phyloP scores from a whole-genome alignment of 2,113 vertebrate species.

The Lasiurus borealis region DNA sequence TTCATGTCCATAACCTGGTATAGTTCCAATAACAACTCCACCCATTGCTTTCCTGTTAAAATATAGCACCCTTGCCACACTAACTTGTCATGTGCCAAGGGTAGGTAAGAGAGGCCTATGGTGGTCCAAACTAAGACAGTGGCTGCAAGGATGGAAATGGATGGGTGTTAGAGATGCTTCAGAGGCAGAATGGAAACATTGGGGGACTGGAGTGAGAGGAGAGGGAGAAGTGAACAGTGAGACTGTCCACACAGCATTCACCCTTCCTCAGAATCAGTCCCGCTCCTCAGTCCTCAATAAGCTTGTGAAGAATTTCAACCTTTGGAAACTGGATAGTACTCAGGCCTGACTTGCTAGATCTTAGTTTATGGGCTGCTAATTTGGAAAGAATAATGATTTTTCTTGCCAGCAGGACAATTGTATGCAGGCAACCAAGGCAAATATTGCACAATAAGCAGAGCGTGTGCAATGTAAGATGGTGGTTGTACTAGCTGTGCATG shows the following conservation, averaged over 20 bases:
- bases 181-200: fast-evolving
- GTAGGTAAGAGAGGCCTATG: neutral
- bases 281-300: neutral
- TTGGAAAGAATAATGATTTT: constrained; percentile 34
- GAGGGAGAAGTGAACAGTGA: neutral
- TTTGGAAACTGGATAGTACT: neutral
- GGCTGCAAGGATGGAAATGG: neutral
- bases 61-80: neutral
- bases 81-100: neutral
- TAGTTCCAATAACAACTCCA: neutral
- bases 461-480: neutral
- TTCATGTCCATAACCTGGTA: neutral
- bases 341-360: neutral
- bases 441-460: neutral
- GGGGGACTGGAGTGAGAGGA: neutral
- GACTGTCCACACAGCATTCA: neutral
- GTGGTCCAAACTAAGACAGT: neutral
- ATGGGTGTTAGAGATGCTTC: neutral
- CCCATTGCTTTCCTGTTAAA: neutral
- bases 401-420: constrained; percentile 33
- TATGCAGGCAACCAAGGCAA: neutral
- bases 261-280: neutral
- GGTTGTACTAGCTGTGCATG: neutral
- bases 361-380: neutral
- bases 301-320: neutral